Percentiles rank a stretch among this genome's conserved stretches.
phyloP scores from a whole-genome alignment of 2,113 vertebrate genomes.

The Todiramphus chloris region DNA sequence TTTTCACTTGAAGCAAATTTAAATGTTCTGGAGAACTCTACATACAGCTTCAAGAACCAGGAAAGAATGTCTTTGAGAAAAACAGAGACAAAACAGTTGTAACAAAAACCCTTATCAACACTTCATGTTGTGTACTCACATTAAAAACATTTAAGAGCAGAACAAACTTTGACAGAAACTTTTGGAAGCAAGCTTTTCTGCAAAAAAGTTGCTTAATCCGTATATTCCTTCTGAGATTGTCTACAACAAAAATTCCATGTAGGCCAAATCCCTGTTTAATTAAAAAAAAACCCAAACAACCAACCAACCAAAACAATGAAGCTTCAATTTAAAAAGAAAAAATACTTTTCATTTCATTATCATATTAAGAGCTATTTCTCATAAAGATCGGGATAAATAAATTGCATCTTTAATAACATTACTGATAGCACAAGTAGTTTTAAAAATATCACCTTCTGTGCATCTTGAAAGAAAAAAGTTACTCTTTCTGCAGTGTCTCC shows the following conservation, averaged over 20 bases:
- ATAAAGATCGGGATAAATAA: not conserved
- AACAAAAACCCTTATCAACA: not conserved
- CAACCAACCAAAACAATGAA: not conserved
- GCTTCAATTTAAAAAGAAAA: not conserved
- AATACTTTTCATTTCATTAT: not conserved
- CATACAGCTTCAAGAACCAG: not conserved
- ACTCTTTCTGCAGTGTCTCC: not conserved
- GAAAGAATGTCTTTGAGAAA: not conserved
- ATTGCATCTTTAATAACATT: not conserved
- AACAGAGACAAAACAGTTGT: not conserved
- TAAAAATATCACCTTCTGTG: not conserved
- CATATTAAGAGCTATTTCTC: not conserved
- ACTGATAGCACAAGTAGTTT: not conserved
- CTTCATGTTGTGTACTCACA: not conserved
- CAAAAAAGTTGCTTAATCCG: not conserved
- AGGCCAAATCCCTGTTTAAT: not conserved
- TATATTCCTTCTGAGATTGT: not conserved
- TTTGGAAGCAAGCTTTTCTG: not conserved
- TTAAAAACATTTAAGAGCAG: not conserved
- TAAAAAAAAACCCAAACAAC: not conserved
- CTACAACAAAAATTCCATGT: not conserved
- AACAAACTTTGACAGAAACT: not conserved
- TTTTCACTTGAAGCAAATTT: slow-evolving; percentile 49
- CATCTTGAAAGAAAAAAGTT: not conserved
- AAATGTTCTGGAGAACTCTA: slow-evolving; percentile 8